Conservation (phyloP, 2,113 vertebrate genomes). For the Calyptomena viridis region DNA sequence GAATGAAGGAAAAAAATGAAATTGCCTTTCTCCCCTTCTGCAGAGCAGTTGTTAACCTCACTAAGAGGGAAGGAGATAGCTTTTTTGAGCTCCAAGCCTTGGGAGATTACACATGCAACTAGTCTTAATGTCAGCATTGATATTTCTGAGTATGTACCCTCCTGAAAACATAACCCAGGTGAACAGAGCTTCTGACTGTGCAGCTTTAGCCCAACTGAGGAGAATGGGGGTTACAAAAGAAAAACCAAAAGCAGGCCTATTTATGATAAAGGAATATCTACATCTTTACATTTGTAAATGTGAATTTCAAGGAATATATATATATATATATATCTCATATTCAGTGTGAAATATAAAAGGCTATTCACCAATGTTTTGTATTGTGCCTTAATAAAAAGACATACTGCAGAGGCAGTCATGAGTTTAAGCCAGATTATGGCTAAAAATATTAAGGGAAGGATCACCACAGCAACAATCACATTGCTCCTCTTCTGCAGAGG, state of each 20-base stretch:
- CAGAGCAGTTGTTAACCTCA: not conserved
- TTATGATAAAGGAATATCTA: not conserved
- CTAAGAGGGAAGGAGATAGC: not conserved
- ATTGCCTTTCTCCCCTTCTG: not conserved
- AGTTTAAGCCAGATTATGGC: conserved; percentile 4
- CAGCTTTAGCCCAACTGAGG: not conserved
- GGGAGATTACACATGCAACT: not conserved
- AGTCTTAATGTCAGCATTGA: not conserved
- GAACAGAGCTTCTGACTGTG: not conserved
- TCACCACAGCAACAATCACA: conserved; percentile 38
- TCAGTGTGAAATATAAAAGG: not conserved
- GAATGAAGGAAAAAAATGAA: not conserved
- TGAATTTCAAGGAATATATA: not conserved
- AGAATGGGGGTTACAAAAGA: not conserved
- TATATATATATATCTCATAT: not conserved
- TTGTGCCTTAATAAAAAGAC: not conserved
- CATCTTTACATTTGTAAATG: not conserved
- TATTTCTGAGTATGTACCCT: not conserved
- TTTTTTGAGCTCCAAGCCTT: not conserved
- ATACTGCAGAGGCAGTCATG: not conserved
- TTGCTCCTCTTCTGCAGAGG: not conserved
- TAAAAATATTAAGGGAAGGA: conserved; percentile 29
- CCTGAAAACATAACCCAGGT: not conserved
- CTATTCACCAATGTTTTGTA: not conserved
- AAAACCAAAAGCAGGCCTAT: not conserved